phyloP scores from a whole-genome alignment of 1,140 invertebrate genomes.

The Drosophila lini region DNA sequence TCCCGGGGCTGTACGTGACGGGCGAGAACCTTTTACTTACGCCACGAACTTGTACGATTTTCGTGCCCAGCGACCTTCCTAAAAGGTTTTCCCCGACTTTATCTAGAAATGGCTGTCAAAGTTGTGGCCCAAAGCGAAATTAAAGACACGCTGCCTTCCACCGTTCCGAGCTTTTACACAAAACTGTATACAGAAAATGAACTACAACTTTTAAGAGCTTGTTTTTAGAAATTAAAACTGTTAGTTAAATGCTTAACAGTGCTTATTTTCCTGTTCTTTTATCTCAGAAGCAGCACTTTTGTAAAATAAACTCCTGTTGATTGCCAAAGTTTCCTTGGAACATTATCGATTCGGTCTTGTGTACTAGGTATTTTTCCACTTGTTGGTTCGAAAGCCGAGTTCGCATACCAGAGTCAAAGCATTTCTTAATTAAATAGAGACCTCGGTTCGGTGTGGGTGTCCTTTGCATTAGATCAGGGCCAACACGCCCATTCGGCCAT shows the following conservation, averaged over 20 bases:
- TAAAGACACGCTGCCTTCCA: constrained; percentile 11
- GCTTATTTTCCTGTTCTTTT: not conserved
- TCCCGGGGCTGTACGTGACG: constrained; percentile 59
- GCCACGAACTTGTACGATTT: constrained; percentile 10
- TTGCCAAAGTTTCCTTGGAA: constrained; percentile 10
- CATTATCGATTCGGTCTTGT: constrained; percentile 27
- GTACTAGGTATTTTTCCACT: constrained; percentile 32
- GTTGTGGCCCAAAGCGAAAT: constrained; percentile 6
- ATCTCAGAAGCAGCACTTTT: constrained; percentile 6
- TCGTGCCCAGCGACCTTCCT: constrained; percentile 31
- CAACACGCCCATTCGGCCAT: constrained; percentile 27
- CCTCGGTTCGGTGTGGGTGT: constrained; percentile 8
- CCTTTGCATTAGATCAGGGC: constrained; percentile 49
- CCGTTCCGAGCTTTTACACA: constrained; percentile 31
- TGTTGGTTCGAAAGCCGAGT: constrained; percentile 5
- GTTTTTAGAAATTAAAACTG: too few species aligned
- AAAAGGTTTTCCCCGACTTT: constrained; percentile 37
- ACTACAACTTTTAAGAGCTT: not conserved
- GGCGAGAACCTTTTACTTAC: constrained; percentile 41
- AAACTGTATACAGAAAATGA: not conserved
- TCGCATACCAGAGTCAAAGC: constrained; percentile 35
- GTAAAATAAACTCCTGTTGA: not conserved
- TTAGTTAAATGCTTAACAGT: too few species aligned
- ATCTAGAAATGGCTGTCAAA: constrained; percentile 55
- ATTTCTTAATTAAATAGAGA: constrained; percentile 70